Percentiles rank a stretch among this genome's conserved stretches.
Evolutionary conservation across 2,888 invertebrate species (phyloP).

Genomic region (Asteroscopus sphinx): DNA sequence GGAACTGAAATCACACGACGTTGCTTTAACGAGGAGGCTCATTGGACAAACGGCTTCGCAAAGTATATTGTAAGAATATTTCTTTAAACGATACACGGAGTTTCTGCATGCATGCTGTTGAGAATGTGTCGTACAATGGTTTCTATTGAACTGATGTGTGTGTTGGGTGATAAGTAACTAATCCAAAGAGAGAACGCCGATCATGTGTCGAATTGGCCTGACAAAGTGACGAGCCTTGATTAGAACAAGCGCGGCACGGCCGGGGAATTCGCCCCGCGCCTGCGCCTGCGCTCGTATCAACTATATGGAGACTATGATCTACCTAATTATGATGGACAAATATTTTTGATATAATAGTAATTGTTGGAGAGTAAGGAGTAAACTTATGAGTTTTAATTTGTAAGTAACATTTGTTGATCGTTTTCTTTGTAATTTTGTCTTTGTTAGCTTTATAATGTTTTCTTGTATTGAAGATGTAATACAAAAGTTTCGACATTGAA

Average conservation of each 20-base stretch:
- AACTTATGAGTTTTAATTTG: constrained; percentile 87
- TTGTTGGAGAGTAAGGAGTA: constrained; percentile 84
- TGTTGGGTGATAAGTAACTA: constrained; percentile 78
- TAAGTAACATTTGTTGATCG: constrained; percentile 89
- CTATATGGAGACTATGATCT: constrained; percentile 65
- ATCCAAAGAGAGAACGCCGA: constrained; percentile 77
- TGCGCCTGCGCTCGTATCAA: constrained; percentile 42
- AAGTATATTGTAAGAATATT: constrained; percentile 74
- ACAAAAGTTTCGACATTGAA: constrained; percentile 73
- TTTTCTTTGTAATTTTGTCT: constrained; percentile 88
- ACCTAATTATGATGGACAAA: constrained; percentile 69
- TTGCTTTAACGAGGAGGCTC: constrained; percentile 83
- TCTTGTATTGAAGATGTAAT: constrained; percentile 78
- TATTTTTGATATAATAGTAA: constrained; percentile 86
- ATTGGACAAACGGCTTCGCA: constrained; percentile 76
- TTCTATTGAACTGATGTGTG: constrained; percentile 65
- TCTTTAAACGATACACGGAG: constrained; percentile 69
- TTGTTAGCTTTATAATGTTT: constrained; percentile 88
- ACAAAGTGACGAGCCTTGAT: constrained; percentile 65
- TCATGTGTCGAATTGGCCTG: constrained; percentile 66
- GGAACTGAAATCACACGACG: constrained; percentile 72
- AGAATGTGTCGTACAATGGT: constrained; percentile 68
- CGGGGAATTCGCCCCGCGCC: constrained; percentile 23
- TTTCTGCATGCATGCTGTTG: constrained; percentile 71
- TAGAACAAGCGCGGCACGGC: constrained; percentile 55